A percentile compares a stretch with the other conserved stretches of the same genome.
phyloP scores from a whole-genome alignment of 2,113 vertebrate species.

The Nymphicus hollandicus region DNA sequence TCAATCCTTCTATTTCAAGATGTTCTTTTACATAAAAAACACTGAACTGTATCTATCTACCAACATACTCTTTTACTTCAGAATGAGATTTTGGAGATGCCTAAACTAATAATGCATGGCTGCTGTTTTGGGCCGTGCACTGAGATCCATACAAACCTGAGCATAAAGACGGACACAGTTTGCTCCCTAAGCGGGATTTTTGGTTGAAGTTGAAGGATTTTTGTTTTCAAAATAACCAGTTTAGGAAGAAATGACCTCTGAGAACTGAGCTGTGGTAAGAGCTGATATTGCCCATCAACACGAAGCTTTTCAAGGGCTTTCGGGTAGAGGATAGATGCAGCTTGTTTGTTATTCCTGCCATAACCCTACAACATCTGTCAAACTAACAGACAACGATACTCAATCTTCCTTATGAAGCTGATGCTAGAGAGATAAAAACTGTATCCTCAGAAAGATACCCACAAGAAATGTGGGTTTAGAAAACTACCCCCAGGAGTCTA shows the following conservation, averaged over 20 bases:
- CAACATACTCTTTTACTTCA: background rate
- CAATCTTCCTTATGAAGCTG: background rate
- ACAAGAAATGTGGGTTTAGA: background rate
- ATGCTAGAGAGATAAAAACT: background rate
- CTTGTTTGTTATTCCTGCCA: background rate
- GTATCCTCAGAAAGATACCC: background rate
- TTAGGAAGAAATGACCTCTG: background rate
- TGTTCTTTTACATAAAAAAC: background rate
- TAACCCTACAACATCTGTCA: background rate
- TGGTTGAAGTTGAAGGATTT: background rate
- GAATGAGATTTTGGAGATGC: background rate
- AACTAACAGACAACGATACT: background rate
- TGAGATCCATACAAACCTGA: background rate
- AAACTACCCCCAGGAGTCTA: background rate
- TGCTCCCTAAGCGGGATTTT: background rate
- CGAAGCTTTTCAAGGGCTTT: background rate
- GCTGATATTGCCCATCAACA: background rate
- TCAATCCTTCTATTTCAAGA: background rate
- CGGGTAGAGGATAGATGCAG: background rate
- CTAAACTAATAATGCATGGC: background rate
- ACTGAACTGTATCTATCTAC: background rate
- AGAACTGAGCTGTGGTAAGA: background rate
- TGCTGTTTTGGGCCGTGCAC: background rate
- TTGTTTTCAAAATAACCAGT: background rate
- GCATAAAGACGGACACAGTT: background rate